phyloP scores from a whole-genome alignment of 2,888 invertebrate species.

The Tenodera sinensis region DNA sequence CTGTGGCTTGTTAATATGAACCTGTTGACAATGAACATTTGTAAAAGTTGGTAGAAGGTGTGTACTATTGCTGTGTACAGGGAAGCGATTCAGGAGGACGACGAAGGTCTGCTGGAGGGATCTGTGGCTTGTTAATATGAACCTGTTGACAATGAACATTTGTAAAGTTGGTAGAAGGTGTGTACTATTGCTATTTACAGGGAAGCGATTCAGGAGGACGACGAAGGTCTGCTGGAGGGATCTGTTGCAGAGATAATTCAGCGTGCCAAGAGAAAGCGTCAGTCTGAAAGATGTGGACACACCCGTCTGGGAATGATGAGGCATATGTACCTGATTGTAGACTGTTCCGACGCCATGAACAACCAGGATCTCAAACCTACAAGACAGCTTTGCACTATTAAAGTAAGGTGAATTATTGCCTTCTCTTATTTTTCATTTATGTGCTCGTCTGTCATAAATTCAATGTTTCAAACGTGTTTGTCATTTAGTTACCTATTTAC shows the following conservation, averaged over 20 bases:
- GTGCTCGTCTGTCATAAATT: no score
- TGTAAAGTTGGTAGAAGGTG: no score
- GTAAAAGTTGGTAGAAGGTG: no score
- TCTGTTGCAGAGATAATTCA: constrained; percentile 89
- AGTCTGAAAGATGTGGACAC: constrained; percentile 66
- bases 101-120: constrained; percentile 85
- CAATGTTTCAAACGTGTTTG: no score
- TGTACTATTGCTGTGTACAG: no score
- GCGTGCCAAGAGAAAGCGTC: constrained; percentile 78
- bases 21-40: no score
- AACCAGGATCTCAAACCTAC: constrained; percentile 95
- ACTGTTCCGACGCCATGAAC: constrained; percentile 92
- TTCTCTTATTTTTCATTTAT: no score
- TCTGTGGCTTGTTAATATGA: no score
- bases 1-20: no score
- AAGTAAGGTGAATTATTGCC: constrained; percentile 53
- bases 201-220: constrained; percentile 96
- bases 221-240: constrained; percentile 85
- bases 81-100: constrained; percentile 96
- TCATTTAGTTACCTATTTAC: no score
- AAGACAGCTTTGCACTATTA: constrained; percentile 78
- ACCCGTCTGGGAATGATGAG: constrained; percentile 98
- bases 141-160: no score
- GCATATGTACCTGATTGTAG: constrained; percentile 86
- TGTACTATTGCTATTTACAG: no score